phyloP scores from a whole-genome alignment of 2,888 invertebrate genomes.

The Serrognathus titanus region DNA sequence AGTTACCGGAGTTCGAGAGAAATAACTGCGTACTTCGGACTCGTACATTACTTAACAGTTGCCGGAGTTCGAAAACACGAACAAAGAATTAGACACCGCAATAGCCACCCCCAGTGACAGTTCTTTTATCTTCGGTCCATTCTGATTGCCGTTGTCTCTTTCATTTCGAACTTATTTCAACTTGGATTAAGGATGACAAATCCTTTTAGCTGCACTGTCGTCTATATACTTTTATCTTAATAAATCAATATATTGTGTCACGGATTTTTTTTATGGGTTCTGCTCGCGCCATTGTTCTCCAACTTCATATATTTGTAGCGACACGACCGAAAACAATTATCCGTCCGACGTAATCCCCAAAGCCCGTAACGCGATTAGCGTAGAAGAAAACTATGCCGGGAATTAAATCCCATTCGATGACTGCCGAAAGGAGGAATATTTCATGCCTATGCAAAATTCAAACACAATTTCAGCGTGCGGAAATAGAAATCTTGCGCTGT shows the following conservation, averaged over 20 bases:
- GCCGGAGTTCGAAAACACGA: constrained; percentile 19
- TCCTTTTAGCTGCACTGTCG: constrained; percentile 18
- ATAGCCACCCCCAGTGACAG: constrained; percentile 28
- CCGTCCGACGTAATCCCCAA: too few species aligned
- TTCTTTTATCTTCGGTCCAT: constrained; percentile 31
- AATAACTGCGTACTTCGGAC: constrained; percentile 16
- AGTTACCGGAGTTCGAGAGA: background rate
- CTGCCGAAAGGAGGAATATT: too few species aligned
- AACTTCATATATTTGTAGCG: too few species aligned
- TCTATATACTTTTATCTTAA: constrained; percentile 1
- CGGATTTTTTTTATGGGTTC: background rate
- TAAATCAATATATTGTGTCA: constrained; percentile 1
- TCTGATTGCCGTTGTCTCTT: constrained; percentile 18
- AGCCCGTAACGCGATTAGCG: too few species aligned
- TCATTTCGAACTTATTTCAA: constrained; percentile 8
- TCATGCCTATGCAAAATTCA: too few species aligned
- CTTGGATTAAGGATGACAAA: constrained; percentile 20
- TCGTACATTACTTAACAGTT: constrained; percentile 26
- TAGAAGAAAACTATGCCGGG: too few species aligned
- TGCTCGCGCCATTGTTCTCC: background rate
- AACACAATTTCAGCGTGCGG: too few species aligned
- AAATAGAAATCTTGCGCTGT: too few species aligned
- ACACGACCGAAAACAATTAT: too few species aligned
- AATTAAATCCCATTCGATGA: too few species aligned
- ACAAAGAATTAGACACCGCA: constrained; percentile 32